These are phyloP conservation scores for Diuraphis noxia DNA, from an alignment of 1,140 invertebrate genomes.

Conservation along the genomic window DNA sequence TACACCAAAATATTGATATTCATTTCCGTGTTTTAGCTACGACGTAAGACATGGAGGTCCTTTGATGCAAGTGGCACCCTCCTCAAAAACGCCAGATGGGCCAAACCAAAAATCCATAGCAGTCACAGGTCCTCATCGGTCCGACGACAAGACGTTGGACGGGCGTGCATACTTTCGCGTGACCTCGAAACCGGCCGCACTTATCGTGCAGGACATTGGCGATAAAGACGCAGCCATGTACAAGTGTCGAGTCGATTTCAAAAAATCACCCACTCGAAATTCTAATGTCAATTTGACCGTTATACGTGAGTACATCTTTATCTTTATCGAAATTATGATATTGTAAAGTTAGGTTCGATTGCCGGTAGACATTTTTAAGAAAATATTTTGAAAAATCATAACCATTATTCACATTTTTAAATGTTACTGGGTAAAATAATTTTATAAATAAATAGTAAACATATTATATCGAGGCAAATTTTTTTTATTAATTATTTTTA, in stretches of 20 bases:
- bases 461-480: background rate
- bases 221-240: conserved; percentile 74
- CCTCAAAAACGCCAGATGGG: background rate
- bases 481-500: background rate
- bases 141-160: conserved; percentile 63
- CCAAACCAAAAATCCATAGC: background rate
- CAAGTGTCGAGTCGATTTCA: conserved; percentile 79
- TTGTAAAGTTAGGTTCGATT: background rate
- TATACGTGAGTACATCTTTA: conserved; percentile 71
- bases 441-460: too few species aligned
- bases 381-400: background rate
- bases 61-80: background rate
- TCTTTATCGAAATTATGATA: background rate
- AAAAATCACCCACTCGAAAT: conserved; percentile 78
- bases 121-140: conserved; percentile 60
- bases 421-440: too few species aligned
- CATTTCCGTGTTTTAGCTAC: background rate
- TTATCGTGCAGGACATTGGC: conserved; percentile 69
- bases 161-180: conserved; percentile 65
- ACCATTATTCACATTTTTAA: background rate
- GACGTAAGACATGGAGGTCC: background rate
- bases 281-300: conserved; percentile 77
- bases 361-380: background rate
- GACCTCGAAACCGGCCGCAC: conserved; percentile 65
- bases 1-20: background rate